A percentile compares a stretch with the other conserved stretches of the same genome.
phyloP scores from a whole-genome alignment of 2,888 invertebrate species.

The Scelioninae gen. 2 region DNA sequence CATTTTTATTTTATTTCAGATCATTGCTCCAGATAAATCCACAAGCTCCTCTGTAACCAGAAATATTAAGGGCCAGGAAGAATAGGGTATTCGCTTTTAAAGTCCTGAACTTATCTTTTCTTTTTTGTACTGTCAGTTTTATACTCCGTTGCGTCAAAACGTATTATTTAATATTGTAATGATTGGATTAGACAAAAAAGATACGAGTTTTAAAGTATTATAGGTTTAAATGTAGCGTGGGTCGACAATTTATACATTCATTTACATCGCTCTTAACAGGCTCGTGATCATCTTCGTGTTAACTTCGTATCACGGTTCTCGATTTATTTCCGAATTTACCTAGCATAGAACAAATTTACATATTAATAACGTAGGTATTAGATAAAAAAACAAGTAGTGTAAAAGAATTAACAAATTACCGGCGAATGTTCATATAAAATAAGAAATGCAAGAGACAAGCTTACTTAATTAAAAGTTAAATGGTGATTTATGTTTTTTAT shows the following conservation, averaged over 20 bases:
- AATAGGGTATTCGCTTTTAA: slow-evolving; percentile 19
- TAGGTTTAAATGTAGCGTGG: slow-evolving; percentile 29
- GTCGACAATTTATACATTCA: slow-evolving; percentile 13
- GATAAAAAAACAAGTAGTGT: background rate
- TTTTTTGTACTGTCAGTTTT: slow-evolving; percentile 36
- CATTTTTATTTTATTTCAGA: slow-evolving; percentile 24
- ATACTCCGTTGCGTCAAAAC: slow-evolving; percentile 17
- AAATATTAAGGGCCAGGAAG: slow-evolving; percentile 35
- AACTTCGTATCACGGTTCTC: slow-evolving; percentile 22
- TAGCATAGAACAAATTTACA: too few species aligned
- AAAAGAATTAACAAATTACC: background rate
- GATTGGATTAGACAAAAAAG: slow-evolving; percentile 8
- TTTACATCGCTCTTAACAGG: slow-evolving; percentile 23
- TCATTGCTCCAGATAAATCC: slow-evolving; percentile 8
- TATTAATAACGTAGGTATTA: too few species aligned
- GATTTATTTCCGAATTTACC: slow-evolving; percentile 3
- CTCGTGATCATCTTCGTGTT: slow-evolving; percentile 41
- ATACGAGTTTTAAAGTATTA: slow-evolving; percentile 44
- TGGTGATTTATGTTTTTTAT: slow-evolving; percentile 5
- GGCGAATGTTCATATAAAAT: background rate
- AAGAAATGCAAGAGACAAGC: slow-evolving; percentile 6
- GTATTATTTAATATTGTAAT: slow-evolving; percentile 27
- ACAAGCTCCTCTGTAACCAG: slow-evolving; percentile 2
- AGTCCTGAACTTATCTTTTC: background rate
- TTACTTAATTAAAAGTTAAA: slow-evolving; percentile 9